phyloP scores from a whole-genome alignment of 2,797 vertebrate species.

The Clarias platycephalus region DNA sequence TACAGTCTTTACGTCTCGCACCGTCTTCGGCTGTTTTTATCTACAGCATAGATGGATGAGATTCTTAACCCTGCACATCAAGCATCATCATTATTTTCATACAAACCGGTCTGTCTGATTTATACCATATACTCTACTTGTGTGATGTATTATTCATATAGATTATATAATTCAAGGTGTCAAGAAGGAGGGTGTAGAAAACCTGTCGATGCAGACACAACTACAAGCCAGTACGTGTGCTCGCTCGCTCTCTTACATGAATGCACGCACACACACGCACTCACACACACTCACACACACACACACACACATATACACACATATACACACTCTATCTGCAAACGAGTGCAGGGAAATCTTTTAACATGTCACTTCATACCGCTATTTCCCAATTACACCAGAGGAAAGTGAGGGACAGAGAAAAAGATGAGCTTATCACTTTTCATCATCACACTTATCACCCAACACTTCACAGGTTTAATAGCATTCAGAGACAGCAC shows the following conservation, averaged over 20 bases:
- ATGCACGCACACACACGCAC: neutral
- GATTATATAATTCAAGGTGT: neutral
- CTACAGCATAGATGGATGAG: neutral
- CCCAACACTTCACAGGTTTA: constrained; percentile 22
- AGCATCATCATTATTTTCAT: neutral
- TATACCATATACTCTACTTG: neutral
- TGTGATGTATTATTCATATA: constrained; percentile 24
- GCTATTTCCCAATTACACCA: constrained; percentile 6
- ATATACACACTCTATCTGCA: neutral
- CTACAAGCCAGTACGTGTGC: neutral
- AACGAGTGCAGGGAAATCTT: neutral
- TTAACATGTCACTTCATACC: neutral
- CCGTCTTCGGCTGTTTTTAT: neutral
- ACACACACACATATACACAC: neutral
- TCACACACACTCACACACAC: neutral
- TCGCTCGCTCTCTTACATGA: no score
- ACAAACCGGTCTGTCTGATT: neutral
- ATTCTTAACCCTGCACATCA: neutral
- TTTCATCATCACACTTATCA: neutral
- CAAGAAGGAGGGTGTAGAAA: neutral
- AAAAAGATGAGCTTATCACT: constrained; percentile 11
- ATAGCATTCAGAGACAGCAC: neutral
- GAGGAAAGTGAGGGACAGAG: neutral
- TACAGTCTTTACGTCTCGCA: neutral
- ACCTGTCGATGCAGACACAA: neutral